A percentile compares a stretch with the other conserved stretches of the same genome.
These are phyloP conservation scores for Catharus bicknelli DNA, from an alignment of 2,113 vertebrate species.

Conservation along the genomic window DNA sequence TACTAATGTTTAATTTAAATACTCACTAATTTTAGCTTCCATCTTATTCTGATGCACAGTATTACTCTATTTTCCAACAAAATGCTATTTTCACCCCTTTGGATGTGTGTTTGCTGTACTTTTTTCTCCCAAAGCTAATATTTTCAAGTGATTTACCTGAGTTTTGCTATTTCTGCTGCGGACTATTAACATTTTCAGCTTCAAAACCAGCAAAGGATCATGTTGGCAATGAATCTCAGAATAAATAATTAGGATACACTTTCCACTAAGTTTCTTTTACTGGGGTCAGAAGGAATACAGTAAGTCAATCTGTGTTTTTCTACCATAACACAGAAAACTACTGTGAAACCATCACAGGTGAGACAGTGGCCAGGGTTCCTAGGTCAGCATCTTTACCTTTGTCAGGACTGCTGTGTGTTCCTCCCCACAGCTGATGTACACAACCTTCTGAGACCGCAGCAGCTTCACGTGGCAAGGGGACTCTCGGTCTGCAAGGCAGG, in stretches of 20 bases:
- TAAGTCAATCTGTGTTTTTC: background rate
- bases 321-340: background rate
- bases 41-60: background rate
- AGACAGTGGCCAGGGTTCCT: background rate
- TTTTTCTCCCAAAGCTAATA: background rate
- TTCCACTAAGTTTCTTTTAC: background rate
- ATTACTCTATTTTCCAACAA: background rate
- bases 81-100: background rate
- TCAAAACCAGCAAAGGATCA: background rate
- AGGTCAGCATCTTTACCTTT: constrained; percentile 80
- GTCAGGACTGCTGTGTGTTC: constrained; percentile 92
- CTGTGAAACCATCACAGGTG: background rate
- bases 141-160: background rate
- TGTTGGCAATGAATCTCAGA: background rate
- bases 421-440: constrained; percentile 94
- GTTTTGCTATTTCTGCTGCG: background rate
- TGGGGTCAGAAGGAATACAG: background rate
- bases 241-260: background rate
- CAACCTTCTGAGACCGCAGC: constrained; percentile 91
- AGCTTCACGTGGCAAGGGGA: constrained; percentile 95
- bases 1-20: background rate
- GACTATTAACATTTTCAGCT: background rate
- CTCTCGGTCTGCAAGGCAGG: constrained; percentile 81
- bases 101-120: background rate
- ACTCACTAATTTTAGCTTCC: background rate